These are phyloP conservation scores for Clytia hemisphaerica DNA, from an alignment of 30 jellyfish, hydroid and myxozoan species.

Conservation along the genomic window DNA sequence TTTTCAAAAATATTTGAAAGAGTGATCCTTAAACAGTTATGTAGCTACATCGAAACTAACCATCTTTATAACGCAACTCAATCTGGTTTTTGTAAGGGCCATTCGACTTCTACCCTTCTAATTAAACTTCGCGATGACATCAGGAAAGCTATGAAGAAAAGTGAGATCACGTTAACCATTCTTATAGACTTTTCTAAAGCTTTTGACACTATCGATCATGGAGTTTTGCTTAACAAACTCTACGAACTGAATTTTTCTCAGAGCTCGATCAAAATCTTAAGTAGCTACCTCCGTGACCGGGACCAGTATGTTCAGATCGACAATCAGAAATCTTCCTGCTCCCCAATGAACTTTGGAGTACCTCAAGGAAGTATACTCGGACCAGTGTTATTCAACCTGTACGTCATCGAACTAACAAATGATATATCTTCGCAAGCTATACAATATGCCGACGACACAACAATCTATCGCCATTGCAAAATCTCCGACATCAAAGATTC, in stretches of 20 bases:
- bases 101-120: neutral
- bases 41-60: neutral
- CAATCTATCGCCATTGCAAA: too few relatives aligned
- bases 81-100: conserved; percentile 5
- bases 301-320: neutral
- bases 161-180: conserved; percentile 2
- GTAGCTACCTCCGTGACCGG: neutral
- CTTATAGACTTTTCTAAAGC: conserved; percentile 9
- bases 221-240: too few relatives aligned
- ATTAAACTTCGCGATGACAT: neutral
- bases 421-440: too few relatives aligned
- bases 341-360: conserved; percentile 4
- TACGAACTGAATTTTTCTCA: too few relatives aligned
- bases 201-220: conserved; percentile 16
- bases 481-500: too few relatives aligned
- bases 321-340: neutral
- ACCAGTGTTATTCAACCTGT: too few relatives aligned
- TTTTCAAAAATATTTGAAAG: neutral
- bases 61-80: neutral
- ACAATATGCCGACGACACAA: too few relatives aligned
- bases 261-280: conserved; percentile 6
- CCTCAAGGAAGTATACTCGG: neutral
- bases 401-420: too few relatives aligned
- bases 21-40: neutral
- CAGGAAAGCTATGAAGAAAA: neutral